Base-by-base conservation (phyloP, 2,797 vertebrate genomes). In the Hirundo rustica region DNA sequence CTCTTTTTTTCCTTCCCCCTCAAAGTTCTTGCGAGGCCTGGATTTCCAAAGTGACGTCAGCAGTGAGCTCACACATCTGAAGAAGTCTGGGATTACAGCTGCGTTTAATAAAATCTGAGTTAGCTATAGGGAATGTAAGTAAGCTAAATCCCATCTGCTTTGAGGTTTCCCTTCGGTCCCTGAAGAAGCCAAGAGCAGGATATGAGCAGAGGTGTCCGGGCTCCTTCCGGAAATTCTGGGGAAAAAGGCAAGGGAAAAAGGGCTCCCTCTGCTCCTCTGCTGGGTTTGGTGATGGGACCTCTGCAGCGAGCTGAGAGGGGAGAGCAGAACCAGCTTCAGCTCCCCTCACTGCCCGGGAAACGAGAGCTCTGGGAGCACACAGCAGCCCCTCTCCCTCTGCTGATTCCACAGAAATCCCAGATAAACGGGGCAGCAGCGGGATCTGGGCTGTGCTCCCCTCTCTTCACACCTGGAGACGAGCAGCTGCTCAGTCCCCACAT, bases 121-220 rank as follows among this genome's bases (percentile, higher is more conserved):
- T 93, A 95, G 88, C 96, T 94, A 47, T 55, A 96, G 96, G 90
- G 96, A 96, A 93, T 91, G 94, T 96, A 86, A 97, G 95, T 97
- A 96, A 98, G 90, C 40, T 96, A 96, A 97, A 98, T 93, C 95
- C 97, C 98, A 98, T 97, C 96, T 98, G 97, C 96, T 96, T 74
- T 47, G 94, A 98, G 97, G 95, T 97, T 97, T 98, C 80, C 93
- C 92, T 95, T 61, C 60, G 58, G 71, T 97, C 98, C 96, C 97
- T 76, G 82, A 82, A 96, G 97, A 16, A 76, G 70, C 82, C 61
- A 53, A 94, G 68, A 22, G 70, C 97, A 97, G 97, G 98, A 98
- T 98, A 96, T 98, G 97, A 98, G 97, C 88, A 70, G 93, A 97
- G 95, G 96, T 96, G 96, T 95, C 91, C 10, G 16, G 82, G 90